Evolutionary conservation across 2,888 invertebrate species (phyloP), one percentile per base, ranked within the genome.

Genomic region (Meloe dianella): DNA sequence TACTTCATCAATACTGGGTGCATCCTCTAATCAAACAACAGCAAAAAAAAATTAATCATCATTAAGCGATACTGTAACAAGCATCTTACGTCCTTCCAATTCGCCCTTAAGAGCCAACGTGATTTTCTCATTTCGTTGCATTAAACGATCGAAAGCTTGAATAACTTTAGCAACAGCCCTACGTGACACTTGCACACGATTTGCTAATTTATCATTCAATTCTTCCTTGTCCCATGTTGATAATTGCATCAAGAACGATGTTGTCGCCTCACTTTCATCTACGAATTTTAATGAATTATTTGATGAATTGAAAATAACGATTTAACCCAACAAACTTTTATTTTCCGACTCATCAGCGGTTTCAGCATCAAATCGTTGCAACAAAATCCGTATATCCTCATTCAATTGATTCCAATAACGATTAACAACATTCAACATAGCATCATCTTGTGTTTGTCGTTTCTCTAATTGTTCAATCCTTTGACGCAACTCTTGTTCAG

Each of bases 181-280:
- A 80, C 97, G 96, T 10, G 97, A 97, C 22, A 98, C 97, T 85
- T 96, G 97, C 7, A 98, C 98, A 30, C 98, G 86, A 85, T 97
- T 96, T 0, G 96, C 95, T 41, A 98, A 86, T 84, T 97, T 96
- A 74, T 97, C 97, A 78, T 98, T 98, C 64, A 98, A 85, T 81
- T 98, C 98, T 79, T 97, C 96, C 79, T 97, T 96, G 82, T 98
- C 98, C 97, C 98, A 98, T 0, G 97, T 97, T 1, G 97, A 97
- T 51, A 98, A 84, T 80, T 97, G 95, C 85, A 96, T 93, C 57
- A 98, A 88, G 84, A 98, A 98, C 7, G 96, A 96, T 9, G 96
- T 97, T 9, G 97, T 97, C 0, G 96, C 96, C 85, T 96, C 96
- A 84, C 94, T 96, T 84, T 97, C 97, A 88, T 97, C 95, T 95